A percentile compares a stretch with the other conserved stretches of the same genome.
These are phyloP conservation scores for Sebastes nivosus DNA, from an alignment of 2,797 vertebrate species.

Conservation along the genomic window DNA sequence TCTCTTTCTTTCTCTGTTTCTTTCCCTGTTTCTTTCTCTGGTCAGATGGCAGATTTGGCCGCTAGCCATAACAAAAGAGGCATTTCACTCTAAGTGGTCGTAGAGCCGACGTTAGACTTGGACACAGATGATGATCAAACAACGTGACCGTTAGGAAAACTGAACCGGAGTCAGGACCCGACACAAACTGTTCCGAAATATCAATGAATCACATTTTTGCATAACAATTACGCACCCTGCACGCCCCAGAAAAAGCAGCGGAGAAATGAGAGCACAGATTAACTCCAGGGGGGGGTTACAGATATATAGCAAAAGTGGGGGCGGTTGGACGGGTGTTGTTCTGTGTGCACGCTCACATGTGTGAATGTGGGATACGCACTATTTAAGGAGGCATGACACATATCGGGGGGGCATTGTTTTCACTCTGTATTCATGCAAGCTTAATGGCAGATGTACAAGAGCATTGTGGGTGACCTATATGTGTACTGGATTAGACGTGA, in stretches of 20 bases:
- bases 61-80: background rate
- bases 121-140: conserved; percentile 5
- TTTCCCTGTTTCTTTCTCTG: background rate
- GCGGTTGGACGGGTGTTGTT: background rate
- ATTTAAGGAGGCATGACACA: conserved; percentile 47
- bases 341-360: conserved; percentile 2
- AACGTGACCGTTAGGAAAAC: background rate
- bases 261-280: conserved; percentile 55
- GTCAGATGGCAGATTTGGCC: conserved; percentile 1
- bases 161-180: conserved; percentile 14
- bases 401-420: conserved; percentile 64
- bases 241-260: conserved; percentile 51
- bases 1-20: background rate
- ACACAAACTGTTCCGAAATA: conserved; percentile 8
- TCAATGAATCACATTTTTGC: conserved; percentile 26
- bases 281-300: conserved; percentile 24
- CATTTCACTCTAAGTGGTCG: background rate
- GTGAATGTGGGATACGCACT: conserved; percentile 33
- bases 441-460: conserved; percentile 73
- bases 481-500: conserved; percentile 57
- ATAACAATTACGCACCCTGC: conserved; percentile 32
- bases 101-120: background rate
- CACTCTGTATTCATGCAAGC: conserved; percentile 48
- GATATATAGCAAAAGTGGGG: conserved; percentile 37
- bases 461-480: conserved; percentile 72